Conservation (phyloP, 2,888 invertebrate species). For the Oxycera nigricornis region DNA sequence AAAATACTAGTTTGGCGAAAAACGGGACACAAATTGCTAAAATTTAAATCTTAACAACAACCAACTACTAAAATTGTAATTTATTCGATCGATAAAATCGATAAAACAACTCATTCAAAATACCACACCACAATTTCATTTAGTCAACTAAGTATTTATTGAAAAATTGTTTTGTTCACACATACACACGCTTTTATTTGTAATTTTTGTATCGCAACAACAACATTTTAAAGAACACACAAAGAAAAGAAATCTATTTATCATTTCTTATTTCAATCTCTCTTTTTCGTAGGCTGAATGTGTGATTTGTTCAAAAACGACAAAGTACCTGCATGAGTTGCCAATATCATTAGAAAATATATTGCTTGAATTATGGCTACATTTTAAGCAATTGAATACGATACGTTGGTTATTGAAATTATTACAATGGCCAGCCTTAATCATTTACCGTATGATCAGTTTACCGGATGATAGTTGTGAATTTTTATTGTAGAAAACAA, state of each 20-base stretch:
- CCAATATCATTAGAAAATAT: conserved; percentile 57
- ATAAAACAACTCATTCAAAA: too few species aligned
- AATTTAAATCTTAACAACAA: too few species aligned
- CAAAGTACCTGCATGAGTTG: conserved; percentile 59
- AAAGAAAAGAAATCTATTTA: background rate
- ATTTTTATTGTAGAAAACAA: background rate
- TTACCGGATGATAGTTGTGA: conserved; percentile 55
- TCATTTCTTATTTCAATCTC: conserved; percentile 40
- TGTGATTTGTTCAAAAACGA: conserved; percentile 57
- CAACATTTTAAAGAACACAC: background rate
- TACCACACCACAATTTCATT: too few species aligned
- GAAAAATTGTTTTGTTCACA: background rate
- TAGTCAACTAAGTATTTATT: too few species aligned
- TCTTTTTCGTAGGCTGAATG: conserved; percentile 56
- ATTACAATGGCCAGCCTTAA: conserved; percentile 58
- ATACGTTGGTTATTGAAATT: conserved; percentile 58
- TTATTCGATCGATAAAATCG: background rate
- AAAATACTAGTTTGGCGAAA: too few species aligned
- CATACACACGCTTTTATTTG: background rate
- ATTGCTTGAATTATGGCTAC: conserved; percentile 57
- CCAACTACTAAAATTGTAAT: background rate
- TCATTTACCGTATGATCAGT: conserved; percentile 57
- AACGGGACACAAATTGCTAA: too few species aligned
- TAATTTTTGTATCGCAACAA: background rate
- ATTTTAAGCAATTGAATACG: conserved; percentile 55